Evolutionary conservation across 2,888 invertebrate genomes (phyloP).

Genomic region (Cataglyphis rosenhaueri): DNA sequence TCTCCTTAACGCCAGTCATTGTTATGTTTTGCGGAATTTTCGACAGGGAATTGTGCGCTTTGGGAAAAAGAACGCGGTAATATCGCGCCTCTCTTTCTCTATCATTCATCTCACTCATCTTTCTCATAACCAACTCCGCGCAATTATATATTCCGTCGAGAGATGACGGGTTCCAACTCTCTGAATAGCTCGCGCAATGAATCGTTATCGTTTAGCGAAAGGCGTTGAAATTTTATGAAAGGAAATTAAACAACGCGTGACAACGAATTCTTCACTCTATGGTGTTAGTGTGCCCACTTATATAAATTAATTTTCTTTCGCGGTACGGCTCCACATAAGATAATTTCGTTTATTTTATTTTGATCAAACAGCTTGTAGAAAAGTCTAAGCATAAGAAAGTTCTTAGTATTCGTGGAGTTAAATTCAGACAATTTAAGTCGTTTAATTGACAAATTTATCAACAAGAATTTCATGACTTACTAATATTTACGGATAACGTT

Average conservation of each 20-base stretch:
- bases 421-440: neutral
- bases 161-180: neutral
- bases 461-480: neutral
- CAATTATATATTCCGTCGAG: constrained; percentile 41
- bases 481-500: neutral
- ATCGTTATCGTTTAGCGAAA: constrained; percentile 17
- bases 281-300: neutral
- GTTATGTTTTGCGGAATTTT: constrained; percentile 60
- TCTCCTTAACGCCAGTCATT: constrained; percentile 62
- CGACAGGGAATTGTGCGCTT: constrained; percentile 50
- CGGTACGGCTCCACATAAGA: neutral
- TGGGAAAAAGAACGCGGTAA: constrained; percentile 44
- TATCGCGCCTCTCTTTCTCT: constrained; percentile 44
- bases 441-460: neutral
- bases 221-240: neutral
- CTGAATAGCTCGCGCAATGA: constrained; percentile 20
- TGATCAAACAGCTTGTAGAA: neutral
- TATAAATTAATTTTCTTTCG: neutral
- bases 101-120: neutral
- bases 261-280: neutral
- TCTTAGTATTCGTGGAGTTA: neutral
- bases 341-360: neutral
- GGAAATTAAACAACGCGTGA: neutral
- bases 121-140: neutral
- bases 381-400: too few relatives aligned